These are phyloP conservation scores for Panzeria rudis DNA, from an alignment of 2,888 invertebrate genomes.

Conservation along the genomic window DNA sequence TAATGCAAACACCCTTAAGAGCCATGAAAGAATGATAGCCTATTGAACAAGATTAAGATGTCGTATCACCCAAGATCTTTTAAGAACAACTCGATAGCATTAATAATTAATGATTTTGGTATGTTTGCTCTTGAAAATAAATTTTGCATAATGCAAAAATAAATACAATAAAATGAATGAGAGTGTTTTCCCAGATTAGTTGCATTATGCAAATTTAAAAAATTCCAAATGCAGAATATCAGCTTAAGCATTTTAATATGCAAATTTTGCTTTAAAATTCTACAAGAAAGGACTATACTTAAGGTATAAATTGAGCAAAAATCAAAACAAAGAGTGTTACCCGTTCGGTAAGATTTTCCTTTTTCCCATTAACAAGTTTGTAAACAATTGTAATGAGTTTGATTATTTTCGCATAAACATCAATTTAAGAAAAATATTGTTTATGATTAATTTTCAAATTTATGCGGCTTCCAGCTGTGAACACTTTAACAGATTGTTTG, in stretches of 20 bases:
- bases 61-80: neutral
- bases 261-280: constrained; percentile 47
- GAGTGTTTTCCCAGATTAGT: constrained; percentile 46
- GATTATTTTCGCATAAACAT: constrained; percentile 56
- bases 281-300: neutral
- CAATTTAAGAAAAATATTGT: constrained; percentile 5
- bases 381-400: constrained; percentile 55
- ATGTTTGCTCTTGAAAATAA: constrained; percentile 12
- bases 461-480: constrained; percentile 53
- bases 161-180: neutral
- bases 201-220: constrained; percentile 71
- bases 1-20: constrained; percentile 1
- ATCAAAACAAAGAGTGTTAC: neutral
- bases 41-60: constrained; percentile 35
- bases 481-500: constrained; percentile 34
- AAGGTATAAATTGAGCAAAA: constrained; percentile 33
- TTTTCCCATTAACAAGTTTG: constrained; percentile 47
- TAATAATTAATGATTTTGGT: constrained; percentile 52
- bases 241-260: constrained; percentile 67
- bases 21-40: neutral
- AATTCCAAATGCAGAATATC: constrained; percentile 34
- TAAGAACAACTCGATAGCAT: constrained; percentile 6
- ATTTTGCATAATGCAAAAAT: constrained; percentile 12
- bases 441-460: constrained; percentile 3
- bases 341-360: neutral